Evolutionary conservation across 2,113 vertebrate species (phyloP).

Genomic region (Stercorarius parasiticus): DNA sequence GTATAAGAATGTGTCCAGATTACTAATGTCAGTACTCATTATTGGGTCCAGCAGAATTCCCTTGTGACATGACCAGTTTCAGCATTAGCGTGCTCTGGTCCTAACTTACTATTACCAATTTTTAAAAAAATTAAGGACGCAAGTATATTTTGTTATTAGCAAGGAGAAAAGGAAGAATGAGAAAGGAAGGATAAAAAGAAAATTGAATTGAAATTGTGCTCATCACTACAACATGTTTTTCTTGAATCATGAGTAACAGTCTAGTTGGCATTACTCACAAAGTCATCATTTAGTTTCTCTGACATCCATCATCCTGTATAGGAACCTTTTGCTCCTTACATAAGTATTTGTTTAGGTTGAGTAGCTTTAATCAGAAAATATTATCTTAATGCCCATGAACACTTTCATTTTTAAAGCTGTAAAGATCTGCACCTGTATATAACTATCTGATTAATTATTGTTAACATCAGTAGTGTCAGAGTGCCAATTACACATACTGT

Average conservation of each 20-base stretch:
- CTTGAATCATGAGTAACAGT: neutral
- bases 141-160: neutral
- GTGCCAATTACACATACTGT: neutral
- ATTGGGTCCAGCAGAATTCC: neutral
- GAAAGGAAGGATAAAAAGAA: neutral
- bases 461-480: neutral
- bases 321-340: neutral
- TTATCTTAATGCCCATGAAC: neutral
- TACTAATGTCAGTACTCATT: neutral
- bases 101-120: neutral
- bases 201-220: neutral
- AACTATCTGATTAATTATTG: neutral
- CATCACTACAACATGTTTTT: neutral
- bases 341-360: neutral
- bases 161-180: neutral
- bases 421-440: neutral
- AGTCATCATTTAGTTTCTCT: neutral
- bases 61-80: neutral
- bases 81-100: neutral
- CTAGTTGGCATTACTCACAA: neutral
- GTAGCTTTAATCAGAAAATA: neutral
- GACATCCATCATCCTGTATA: neutral
- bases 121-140: neutral
- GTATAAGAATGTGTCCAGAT: neutral
- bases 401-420: neutral